Evolutionary conservation across 2,888 invertebrate genomes (phyloP), one percentile per base, ranked within the genome.

Genomic region (Euphydryas editha): DNA sequence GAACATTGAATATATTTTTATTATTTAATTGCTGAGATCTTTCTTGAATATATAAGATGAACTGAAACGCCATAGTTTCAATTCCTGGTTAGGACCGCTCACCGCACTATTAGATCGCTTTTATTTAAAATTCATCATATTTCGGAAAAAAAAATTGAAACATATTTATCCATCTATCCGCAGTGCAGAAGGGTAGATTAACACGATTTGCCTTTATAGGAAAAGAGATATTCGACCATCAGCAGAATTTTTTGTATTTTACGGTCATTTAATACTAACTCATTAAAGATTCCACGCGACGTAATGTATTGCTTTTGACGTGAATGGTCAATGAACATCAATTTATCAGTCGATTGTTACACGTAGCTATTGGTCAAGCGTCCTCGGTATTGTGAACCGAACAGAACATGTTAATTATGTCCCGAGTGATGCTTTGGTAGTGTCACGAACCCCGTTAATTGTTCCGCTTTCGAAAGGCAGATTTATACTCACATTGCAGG

Each of bases 361-460:
- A 60, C 70, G 75, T 70, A 76, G 76, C 76, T 76, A 80, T 72
- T 76, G 79, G 73, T 76, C 76, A 72, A 69, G 72, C 74, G 71
- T 66, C 65, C 66, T 68, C 65, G 66, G 60, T 66, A 73, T 69
- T 71, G 72, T 73, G 70, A 59, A 44, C 62, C 67, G 73, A 73
- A 75, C 74, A 78, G 82, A 78, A 83, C 86, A 83, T 79, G 85
- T 84, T 86, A 85, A 87, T 87, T 86, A 87, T 82, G 70, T 77
- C 68, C 70, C 69, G 77, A 81, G 78, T 82, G 83, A 84, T 79
- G 81, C 76, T 80, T 79, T 72, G 76, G 71, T 72, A 73, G 75
- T 85, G 85, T 86, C 85, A 84, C 73, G 73, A 78, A 79, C 72
- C 49, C 76, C 78, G 80, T 82, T 83, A 84, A 84, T 83, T 83